phyloP scores from a whole-genome alignment of 2,113 vertebrate species.

The Trichomycterus rosablanca region DNA sequence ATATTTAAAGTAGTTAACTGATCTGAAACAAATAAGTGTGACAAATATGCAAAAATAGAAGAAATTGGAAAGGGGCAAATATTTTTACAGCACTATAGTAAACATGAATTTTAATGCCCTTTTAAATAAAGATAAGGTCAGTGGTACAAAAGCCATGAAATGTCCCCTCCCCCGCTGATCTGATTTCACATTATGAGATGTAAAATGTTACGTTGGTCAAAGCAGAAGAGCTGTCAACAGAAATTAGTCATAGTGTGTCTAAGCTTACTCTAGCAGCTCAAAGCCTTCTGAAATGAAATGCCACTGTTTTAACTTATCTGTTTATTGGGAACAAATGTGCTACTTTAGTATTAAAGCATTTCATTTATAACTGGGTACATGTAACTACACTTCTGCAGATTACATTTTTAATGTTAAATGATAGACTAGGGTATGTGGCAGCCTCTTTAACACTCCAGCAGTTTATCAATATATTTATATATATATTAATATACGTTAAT shows the following conservation, averaged over 20 bases:
- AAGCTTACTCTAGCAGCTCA: slow-evolving; percentile 16
- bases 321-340: background rate
- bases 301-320: background rate
- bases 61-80: too few species aligned
- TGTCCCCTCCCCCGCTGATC: slow-evolving; percentile 26
- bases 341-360: too few species aligned
- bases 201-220: slow-evolving; percentile 25
- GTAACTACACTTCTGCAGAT: too few species aligned
- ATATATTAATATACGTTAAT: background rate
- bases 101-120: background rate
- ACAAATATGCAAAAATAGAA: too few species aligned
- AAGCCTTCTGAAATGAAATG: background rate
- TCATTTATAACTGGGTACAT: too few species aligned
- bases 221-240: slow-evolving; percentile 11
- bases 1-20: too few species aligned
- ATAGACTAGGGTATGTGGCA: too few species aligned
- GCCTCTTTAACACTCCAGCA: too few species aligned
- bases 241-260: slow-evolving; percentile 27
- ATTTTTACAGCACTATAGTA: too few species aligned
- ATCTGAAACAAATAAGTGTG: too few species aligned
- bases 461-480: too few species aligned
- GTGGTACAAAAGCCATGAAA: background rate
- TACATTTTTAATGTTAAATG: too few species aligned
- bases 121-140: slow-evolving; percentile 2
- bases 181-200: slow-evolving; percentile 20